Evolutionary conservation across 2,888 invertebrate genomes (phyloP), one percentile per base, ranked within the genome.

Genomic region (Zhuqinia jingwanae): DNA sequence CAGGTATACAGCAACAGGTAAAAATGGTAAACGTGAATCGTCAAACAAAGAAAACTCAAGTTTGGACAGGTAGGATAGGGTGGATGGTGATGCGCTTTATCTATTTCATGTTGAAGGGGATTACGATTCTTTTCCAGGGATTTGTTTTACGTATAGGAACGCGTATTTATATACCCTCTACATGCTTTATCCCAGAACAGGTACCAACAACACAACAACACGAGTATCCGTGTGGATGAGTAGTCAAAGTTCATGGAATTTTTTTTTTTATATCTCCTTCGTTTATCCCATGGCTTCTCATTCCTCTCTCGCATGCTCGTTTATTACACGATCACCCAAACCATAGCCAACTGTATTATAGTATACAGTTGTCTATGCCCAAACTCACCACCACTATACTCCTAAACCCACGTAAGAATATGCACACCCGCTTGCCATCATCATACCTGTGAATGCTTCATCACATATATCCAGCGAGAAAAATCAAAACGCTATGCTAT

Each of bases 201-300:
- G 68, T 70, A 65, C 36, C 42, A 65, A n/a, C n/a, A n/a, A n/a
- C n/a, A n/a, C n/a, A n/a, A n/a, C n/a, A n/a, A n/a, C n/a, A n/a
- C 22, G 1, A 36, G n/a, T 65, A 30, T 73, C 25, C 50, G 73
- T 73, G 47, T 47, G 10, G 36, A 22, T 65, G 36, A 17, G 17
- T 68, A 50, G 73, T 50, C 45, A 56, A 76, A 76, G 76, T 76
- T 76, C 76, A 76, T 76, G 76, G 76, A 76, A 56, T 53, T n/a
- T 30, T 56, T 73, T 73, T 73, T 73, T 73, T 47, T 20, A 58
- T 8, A 2, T 27, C 15, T n/a, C 63, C 27, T n/a, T 25, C 30
- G 20, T 36, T n/a, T n/a, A n/a, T n/a, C n/a, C n/a, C n/a, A n/a
- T n/a, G n/a, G n/a, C n/a, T n/a, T n/a, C n/a, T n/a, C n/a, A n/a